Conservation (phyloP, 2,888 invertebrate genomes). For the Phoenoteleia sp. region DNA sequence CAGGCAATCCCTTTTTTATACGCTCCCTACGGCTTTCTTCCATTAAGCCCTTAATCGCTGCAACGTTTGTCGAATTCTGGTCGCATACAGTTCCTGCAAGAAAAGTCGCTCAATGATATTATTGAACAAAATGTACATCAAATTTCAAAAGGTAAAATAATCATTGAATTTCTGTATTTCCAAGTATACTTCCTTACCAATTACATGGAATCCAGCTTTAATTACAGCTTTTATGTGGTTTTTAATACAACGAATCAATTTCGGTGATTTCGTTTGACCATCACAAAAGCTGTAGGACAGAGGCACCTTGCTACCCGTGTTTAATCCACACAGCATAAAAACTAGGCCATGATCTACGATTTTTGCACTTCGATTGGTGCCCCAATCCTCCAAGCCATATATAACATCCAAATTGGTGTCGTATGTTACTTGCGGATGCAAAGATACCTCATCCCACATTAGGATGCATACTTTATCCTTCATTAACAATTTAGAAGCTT, state of each 20-base stretch:
- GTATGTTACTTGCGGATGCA: constrained; percentile 13
- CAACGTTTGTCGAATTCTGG: constrained; percentile 33
- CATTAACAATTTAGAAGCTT: not conserved
- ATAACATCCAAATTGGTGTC: not conserved
- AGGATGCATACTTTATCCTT: constrained; percentile 4
- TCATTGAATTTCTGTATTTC: too few relatives aligned
- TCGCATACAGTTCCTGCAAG: constrained; percentile 8
- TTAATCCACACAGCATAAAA: constrained; percentile 25
- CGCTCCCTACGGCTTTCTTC: not conserved
- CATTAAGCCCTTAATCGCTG: not conserved
- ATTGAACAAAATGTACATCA: too few relatives aligned
- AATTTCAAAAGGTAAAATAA: not conserved
- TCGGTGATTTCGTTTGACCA: constrained; percentile 20
- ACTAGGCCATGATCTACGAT: constrained; percentile 50
- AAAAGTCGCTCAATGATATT: not conserved
- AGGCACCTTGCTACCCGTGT: constrained; percentile 56
- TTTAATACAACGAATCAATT: constrained; percentile 17
- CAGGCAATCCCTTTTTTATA: not conserved
- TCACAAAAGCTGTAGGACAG: constrained; percentile 44
- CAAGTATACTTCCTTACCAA: too few relatives aligned
- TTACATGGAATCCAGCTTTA: not conserved
- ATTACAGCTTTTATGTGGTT: not conserved
- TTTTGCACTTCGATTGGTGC: not conserved
- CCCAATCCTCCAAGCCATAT: constrained; percentile 38
- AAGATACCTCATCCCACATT: too few relatives aligned